phyloP scores from a whole-genome alignment of 2,113 vertebrate species.

The Carassius carassius region DNA sequence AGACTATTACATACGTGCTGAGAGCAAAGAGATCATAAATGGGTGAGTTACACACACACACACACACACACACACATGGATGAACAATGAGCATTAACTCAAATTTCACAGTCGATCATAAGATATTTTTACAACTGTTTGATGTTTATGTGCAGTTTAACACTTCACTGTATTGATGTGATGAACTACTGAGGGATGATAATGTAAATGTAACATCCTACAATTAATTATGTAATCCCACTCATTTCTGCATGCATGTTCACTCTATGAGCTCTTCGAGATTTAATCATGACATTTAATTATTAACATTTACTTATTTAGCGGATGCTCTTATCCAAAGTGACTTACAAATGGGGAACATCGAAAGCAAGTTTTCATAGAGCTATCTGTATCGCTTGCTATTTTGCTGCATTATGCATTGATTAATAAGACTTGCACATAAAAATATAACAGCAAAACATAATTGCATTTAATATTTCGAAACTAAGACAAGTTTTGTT shows the following conservation, averaged over 20 bases:
- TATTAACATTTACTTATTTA: conserved; percentile 5
- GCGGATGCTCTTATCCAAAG: neutral
- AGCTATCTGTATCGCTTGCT: neutral
- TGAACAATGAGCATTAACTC: neutral
- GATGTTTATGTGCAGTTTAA: neutral
- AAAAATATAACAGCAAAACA: neutral
- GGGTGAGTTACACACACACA: conserved; percentile 79
- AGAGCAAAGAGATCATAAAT: conserved; percentile 95
- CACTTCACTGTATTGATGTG: neutral
- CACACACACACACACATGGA: neutral
- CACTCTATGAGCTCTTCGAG: neutral
- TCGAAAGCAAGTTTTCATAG: neutral
- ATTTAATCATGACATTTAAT: neutral
- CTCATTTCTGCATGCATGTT: neutral
- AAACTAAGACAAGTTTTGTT: too few relatives aligned
- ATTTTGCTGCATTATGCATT: neutral
- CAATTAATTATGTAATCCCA: neutral
- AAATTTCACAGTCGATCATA: neutral
- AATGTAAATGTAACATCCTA: neutral
- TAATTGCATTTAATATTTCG: neutral
- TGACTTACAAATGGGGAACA: too few relatives aligned
- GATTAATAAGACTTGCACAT: neutral
- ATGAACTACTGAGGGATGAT: neutral
- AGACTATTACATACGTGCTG: conserved; percentile 93
- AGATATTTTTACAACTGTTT: neutral